Conservation (phyloP, 2,797 vertebrate species). For the Tarsius wallacei region DNA sequence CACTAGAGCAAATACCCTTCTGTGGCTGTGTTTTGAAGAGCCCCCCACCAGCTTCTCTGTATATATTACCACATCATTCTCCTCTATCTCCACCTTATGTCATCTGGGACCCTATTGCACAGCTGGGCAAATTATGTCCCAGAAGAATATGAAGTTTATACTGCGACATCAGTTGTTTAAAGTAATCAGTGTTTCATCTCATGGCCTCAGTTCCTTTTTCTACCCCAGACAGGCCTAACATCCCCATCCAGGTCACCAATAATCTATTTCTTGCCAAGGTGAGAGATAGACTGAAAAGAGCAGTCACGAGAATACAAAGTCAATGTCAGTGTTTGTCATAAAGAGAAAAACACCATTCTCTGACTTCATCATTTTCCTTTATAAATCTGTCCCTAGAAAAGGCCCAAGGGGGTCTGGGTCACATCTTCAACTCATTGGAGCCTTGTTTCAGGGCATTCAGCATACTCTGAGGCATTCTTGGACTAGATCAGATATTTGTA, state of each 20-base stretch:
- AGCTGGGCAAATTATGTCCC: not conserved
- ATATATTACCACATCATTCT: fast-evolving
- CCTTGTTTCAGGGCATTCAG: not conserved
- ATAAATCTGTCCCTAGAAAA: not conserved
- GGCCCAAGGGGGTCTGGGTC: not conserved
- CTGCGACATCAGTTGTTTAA: not conserved
- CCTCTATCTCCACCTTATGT: not conserved
- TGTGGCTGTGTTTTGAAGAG: fast-evolving
- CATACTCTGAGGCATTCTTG: not conserved
- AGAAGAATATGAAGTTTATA: not conserved
- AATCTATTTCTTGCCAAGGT: not conserved
- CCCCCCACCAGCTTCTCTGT: not conserved
- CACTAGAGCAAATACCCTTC: fast-evolving
- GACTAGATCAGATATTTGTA: not conserved
- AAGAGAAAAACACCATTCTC: conserved; percentile 27
- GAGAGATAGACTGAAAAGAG: not conserved
- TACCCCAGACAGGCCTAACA: not conserved
- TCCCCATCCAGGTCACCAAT: not conserved
- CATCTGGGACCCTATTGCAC: not conserved
- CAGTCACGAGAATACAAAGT: not conserved
- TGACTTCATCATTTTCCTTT: not conserved
- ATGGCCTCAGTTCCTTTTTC: not conserved
- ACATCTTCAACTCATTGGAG: too few species aligned
- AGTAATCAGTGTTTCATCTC: not conserved
- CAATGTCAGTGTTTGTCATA: not conserved